Conservation (phyloP, 2,113 vertebrate species). For the Urocitellus parryii region DNA sequence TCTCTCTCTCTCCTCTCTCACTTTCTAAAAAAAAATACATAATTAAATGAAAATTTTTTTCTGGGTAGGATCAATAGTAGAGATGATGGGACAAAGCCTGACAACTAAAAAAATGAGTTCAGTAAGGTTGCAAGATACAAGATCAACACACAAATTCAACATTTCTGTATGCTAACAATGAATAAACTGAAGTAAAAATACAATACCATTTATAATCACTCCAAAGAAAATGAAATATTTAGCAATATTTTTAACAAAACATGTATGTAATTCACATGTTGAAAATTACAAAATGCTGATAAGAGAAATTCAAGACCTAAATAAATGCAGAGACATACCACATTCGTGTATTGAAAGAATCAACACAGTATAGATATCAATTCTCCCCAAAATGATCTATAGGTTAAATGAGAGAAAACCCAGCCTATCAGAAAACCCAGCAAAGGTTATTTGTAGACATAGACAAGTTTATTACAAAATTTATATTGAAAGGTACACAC, state of each 20-base stretch:
- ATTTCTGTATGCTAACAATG: background rate
- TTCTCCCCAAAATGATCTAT: background rate
- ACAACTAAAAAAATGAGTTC: background rate
- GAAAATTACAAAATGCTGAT: background rate
- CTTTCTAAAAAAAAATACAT: constrained; percentile 35
- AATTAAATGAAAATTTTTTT: background rate
- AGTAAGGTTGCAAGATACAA: background rate
- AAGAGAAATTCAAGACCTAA: background rate
- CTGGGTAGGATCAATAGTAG: background rate
- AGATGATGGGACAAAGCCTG: background rate
- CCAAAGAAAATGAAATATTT: background rate
- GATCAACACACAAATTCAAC: background rate
- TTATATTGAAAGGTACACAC: background rate
- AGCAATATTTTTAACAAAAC: background rate
- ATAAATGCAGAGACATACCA: background rate
- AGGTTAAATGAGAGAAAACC: background rate
- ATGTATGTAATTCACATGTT: background rate
- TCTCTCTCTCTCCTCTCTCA: no score
- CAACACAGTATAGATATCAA: background rate
- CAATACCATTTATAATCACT: background rate
- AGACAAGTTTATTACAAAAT: background rate
- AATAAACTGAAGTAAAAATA: background rate
- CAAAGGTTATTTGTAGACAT: background rate
- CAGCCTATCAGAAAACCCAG: background rate
- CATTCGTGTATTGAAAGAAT: background rate